A percentile compares a stretch with the other conserved stretches of the same genome.
phyloP scores from a whole-genome alignment of 2,888 invertebrate species.

The Brachycybe producta region DNA sequence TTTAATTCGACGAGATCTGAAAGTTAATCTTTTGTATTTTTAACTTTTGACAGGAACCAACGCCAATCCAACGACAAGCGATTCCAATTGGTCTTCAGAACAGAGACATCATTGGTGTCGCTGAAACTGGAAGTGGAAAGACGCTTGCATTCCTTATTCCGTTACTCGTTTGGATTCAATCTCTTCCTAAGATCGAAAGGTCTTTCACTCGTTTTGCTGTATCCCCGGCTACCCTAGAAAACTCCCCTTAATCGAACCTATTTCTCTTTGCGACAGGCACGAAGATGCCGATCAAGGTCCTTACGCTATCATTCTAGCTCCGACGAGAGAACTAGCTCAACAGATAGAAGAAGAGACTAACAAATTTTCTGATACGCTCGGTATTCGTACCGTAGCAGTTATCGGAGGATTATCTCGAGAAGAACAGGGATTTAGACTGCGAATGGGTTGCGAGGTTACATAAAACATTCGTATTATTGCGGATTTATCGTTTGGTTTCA shows the following conservation, averaged over 20 bases:
- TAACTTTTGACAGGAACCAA: slow-evolving; percentile 58
- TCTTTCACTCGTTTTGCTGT: slow-evolving; percentile 4
- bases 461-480: not conserved
- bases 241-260: not conserved
- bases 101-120: slow-evolving; percentile 90
- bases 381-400: slow-evolving; percentile 89
- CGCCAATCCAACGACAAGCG: slow-evolving; percentile 97
- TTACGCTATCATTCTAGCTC: slow-evolving; percentile 96
- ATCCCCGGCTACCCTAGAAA: not conserved
- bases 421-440: slow-evolving; percentile 91
- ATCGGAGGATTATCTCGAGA: slow-evolving; percentile 82
- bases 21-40: not conserved
- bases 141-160: slow-evolving; percentile 97
- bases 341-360: slow-evolving; percentile 98
- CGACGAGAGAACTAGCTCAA: slow-evolving; percentile 97
- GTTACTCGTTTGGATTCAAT: slow-evolving; percentile 92
- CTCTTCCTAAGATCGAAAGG: slow-evolving; percentile 87
- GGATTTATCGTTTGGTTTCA: not conserved
- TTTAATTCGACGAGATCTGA: not conserved
- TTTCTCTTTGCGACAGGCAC: slow-evolving; percentile 18
- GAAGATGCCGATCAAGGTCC: slow-evolving; percentile 58
- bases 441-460: slow-evolving; percentile 85
- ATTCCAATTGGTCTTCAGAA: slow-evolving; percentile 83
- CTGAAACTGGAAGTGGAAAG: slow-evolving; percentile 98
- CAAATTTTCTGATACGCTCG: slow-evolving; percentile 88